Evolutionary conservation across 2,797 vertebrate genomes (phyloP).

Genomic region (Chloroceryle amazona): DNA sequence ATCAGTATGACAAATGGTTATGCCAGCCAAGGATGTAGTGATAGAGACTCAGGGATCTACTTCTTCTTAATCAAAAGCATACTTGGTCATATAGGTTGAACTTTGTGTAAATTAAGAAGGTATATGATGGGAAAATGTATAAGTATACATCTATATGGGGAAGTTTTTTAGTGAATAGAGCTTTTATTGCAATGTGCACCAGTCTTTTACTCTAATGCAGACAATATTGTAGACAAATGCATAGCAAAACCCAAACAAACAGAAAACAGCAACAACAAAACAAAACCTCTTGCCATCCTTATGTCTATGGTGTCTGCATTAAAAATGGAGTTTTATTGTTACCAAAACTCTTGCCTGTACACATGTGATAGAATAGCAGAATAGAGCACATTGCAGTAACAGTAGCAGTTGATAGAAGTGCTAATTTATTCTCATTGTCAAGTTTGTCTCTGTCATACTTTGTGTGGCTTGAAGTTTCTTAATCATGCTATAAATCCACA

Average conservation of each 20-base stretch:
- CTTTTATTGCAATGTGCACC: neutral
- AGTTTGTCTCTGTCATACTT: neutral
- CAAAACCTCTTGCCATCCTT: neutral
- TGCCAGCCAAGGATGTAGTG: neutral
- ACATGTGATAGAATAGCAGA: neutral
- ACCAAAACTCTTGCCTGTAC: neutral
- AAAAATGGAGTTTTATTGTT: neutral
- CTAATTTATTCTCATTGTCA: neutral
- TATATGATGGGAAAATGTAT: neutral
- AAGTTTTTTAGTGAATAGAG: neutral
- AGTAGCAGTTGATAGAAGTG: neutral
- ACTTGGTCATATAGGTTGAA: neutral
- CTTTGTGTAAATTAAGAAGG: neutral
- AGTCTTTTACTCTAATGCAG: neutral
- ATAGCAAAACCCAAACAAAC: neutral
- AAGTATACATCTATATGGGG: neutral
- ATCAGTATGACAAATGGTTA: neutral
- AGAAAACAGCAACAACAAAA: too few species aligned
- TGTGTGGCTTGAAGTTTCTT: neutral
- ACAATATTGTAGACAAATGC: neutral
- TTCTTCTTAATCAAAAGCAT: neutral
- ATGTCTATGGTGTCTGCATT: neutral
- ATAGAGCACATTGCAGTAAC: rapidly evolving
- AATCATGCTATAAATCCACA: neutral
- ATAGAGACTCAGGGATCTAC: neutral